These are phyloP conservation scores for Thyatira batis DNA, from an alignment of 2,888 invertebrate species.

Conservation along the genomic window DNA sequence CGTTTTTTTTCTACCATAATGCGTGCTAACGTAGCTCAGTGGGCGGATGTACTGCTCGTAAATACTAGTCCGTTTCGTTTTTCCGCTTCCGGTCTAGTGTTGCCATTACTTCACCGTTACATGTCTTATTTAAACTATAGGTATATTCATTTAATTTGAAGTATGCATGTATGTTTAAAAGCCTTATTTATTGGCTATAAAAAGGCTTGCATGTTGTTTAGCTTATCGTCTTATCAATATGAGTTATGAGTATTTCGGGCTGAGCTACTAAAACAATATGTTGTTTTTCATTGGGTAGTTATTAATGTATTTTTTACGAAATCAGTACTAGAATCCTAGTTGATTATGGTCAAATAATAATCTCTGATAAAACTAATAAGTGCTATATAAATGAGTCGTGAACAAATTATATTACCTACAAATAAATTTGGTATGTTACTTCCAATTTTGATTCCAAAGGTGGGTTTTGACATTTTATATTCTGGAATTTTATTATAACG, in stretches of 20 bases:
- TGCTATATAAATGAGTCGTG: not conserved
- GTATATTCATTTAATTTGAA: conserved; percentile 61
- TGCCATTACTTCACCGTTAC: conserved; percentile 69
- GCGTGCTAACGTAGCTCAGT: conserved; percentile 66
- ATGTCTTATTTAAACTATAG: conserved; percentile 72
- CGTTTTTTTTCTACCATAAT: conserved; percentile 45
- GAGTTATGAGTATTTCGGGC: conserved; percentile 37
- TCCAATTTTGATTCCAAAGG: no score
- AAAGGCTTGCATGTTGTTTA: conserved; percentile 46
- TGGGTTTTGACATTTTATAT: no score
- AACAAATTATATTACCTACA: no score
- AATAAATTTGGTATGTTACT: no score
- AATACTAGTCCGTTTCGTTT: conserved; percentile 79
- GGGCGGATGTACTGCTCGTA: conserved; percentile 76
- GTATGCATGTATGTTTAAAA: conserved; percentile 46
- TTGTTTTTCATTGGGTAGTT: not conserved
- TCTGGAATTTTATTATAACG: no score
- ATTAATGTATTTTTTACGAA: not conserved
- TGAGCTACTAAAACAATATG: not conserved
- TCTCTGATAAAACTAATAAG: not conserved
- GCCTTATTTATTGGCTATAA: conserved; percentile 49
- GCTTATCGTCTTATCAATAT: conserved; percentile 50
- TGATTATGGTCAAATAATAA: not conserved
- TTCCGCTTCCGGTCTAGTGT: conserved; percentile 74
- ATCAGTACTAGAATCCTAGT: not conserved